phyloP scores from a whole-genome alignment of 2,888 invertebrate species.

The Cantharis rustica region DNA sequence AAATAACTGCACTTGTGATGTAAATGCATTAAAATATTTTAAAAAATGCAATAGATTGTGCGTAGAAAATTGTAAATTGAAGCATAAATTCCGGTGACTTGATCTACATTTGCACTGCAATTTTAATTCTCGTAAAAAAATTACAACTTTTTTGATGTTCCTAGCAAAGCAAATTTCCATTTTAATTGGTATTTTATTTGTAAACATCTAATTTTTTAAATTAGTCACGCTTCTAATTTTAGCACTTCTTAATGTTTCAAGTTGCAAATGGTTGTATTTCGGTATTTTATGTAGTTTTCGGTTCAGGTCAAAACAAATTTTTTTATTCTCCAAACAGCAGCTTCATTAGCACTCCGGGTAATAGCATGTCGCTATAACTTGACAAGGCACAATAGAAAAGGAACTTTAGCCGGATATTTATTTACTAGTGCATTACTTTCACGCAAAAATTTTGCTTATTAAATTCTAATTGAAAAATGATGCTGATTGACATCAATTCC shows the following conservation, averaged over 20 bases:
- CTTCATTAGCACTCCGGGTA: background rate
- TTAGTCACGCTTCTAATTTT: background rate
- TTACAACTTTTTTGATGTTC: background rate
- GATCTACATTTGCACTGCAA: background rate
- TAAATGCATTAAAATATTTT: background rate
- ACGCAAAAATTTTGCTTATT: constrained; percentile 10
- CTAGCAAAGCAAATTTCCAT: background rate
- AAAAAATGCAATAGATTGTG: background rate
- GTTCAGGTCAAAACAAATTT: background rate
- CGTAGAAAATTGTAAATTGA: background rate
- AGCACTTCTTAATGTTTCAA: background rate
- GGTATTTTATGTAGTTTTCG: background rate
- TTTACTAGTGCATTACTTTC: constrained; percentile 22
- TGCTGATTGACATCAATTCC: background rate
- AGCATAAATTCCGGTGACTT: background rate
- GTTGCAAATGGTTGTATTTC: background rate
- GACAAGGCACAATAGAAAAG: background rate
- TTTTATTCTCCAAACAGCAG: background rate
- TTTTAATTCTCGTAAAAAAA: background rate
- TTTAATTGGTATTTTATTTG: background rate
- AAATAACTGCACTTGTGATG: background rate
- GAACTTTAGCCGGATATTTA: constrained; percentile 3
- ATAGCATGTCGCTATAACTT: background rate
- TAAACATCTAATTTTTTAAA: background rate
- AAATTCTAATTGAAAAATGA: background rate